Percentiles rank a stretch among this genome's conserved stretches.
phyloP scores from a whole-genome alignment of 2,797 vertebrate species.

The Acrossocheilus wenchowensis region DNA sequence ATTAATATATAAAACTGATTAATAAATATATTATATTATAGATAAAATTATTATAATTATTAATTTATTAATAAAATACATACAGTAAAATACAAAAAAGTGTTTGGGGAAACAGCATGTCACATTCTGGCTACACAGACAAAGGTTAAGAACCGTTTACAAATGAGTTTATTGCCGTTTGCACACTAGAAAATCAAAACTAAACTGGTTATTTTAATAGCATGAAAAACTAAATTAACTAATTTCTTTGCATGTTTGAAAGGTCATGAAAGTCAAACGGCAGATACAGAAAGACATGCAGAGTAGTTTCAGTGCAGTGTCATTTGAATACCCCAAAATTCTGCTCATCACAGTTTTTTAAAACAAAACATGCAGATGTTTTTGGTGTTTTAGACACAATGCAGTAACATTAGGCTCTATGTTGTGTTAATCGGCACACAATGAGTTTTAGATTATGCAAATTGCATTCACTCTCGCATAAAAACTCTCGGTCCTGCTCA shows the following conservation, averaged over 20 bases:
- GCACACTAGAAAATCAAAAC: not conserved
- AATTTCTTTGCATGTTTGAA: constrained; percentile 6
- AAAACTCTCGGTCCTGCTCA: constrained; percentile 28
- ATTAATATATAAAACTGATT: not conserved
- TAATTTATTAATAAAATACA: not conserved
- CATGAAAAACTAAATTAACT: not conserved
- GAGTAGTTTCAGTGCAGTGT: not conserved
- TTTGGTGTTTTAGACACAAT: not conserved
- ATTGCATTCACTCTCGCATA: constrained; percentile 30
- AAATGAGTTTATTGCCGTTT: not conserved
- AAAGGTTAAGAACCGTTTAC: not conserved
- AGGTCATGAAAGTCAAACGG: not conserved
- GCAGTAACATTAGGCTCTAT: not conserved
- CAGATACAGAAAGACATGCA: not conserved
- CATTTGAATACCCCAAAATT: not conserved
- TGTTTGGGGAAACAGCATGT: not conserved
- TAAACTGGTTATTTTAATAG: not conserved
- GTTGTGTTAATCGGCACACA: constrained; percentile 26
- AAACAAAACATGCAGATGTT: not conserved
- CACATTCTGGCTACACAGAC: not conserved
- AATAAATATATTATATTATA: not conserved
- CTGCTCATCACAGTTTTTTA: not conserved
- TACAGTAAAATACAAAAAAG: not conserved
- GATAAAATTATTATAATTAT: not conserved
- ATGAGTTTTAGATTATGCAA: constrained; percentile 33